Evolutionary conservation across 2,888 invertebrate species (phyloP).

Genomic region (Thereva nobilitata): DNA sequence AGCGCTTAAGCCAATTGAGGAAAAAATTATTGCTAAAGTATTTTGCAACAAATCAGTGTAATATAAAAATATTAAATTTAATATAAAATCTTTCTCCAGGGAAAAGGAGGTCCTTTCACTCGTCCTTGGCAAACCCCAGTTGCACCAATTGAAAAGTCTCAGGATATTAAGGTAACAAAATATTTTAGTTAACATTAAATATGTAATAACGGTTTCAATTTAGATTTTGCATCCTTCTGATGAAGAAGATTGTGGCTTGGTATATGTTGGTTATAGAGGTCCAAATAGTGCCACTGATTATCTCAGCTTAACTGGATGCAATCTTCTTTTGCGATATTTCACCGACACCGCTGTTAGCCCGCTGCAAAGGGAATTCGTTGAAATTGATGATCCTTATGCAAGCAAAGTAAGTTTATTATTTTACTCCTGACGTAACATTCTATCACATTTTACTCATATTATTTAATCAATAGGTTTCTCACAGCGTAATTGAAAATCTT

Average conservation of each 20-base stretch:
- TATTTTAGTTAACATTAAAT: background rate
- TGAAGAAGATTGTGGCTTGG: slow-evolving; percentile 79
- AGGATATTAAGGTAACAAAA: slow-evolving; percentile 59
- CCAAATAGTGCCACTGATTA: slow-evolving; percentile 65
- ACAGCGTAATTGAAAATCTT: slow-evolving; percentile 70
- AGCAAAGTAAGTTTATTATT: slow-evolving; percentile 65
- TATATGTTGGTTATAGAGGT: slow-evolving; percentile 79
- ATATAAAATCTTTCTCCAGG: slow-evolving; percentile 35
- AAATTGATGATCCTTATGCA: slow-evolving; percentile 78
- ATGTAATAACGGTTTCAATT: background rate
- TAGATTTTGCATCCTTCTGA: slow-evolving; percentile 66
- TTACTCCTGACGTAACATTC: background rate
- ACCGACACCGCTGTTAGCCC: slow-evolving; percentile 87
- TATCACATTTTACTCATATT: background rate
- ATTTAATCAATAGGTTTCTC: slow-evolving; percentile 37
- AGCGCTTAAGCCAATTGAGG: slow-evolving; percentile 72
- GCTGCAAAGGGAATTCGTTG: slow-evolving; percentile 80
- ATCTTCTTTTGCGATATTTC: slow-evolving; percentile 76
- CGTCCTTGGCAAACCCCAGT: slow-evolving; percentile 79
- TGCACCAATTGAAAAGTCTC: slow-evolving; percentile 65
- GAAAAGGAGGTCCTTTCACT: slow-evolving; percentile 58
- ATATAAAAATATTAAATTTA: slow-evolving; percentile 19
- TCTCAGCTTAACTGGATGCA: slow-evolving; percentile 66
- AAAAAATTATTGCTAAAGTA: slow-evolving; percentile 68
- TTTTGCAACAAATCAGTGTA: slow-evolving; percentile 5